Conservation (phyloP, 2,888 invertebrate genomes). For the Euplagia quadripunctaria region DNA sequence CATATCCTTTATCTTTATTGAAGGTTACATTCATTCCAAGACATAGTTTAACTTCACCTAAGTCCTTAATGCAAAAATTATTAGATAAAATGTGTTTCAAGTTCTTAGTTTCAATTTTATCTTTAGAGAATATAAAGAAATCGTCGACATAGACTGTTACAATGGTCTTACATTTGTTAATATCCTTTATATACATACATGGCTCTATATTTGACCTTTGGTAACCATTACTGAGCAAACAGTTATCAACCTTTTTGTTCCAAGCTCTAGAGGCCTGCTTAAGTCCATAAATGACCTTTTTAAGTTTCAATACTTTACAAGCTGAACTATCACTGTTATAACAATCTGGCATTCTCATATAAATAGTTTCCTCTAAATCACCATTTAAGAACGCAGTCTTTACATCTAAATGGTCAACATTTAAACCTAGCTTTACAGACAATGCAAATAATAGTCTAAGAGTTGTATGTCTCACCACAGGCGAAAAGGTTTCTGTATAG, state of each 20-base stretch:
- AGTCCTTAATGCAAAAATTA: background rate
- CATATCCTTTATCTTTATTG: no score
- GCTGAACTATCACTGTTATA: no score
- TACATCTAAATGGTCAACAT: conserved; percentile 3
- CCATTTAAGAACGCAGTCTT: conserved; percentile 12
- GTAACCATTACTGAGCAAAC: no score
- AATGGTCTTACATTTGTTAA: background rate
- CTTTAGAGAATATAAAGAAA: conserved; percentile 6
- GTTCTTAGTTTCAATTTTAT: background rate
- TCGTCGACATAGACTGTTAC: background rate
- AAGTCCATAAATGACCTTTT: background rate
- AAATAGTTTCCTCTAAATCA: background rate
- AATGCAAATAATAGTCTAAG: conserved; percentile 3
- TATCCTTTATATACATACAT: background rate
- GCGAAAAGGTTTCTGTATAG: background rate
- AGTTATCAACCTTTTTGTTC: no score
- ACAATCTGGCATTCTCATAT: background rate
- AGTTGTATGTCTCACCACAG: background rate
- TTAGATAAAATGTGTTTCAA: background rate
- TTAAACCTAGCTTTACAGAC: background rate
- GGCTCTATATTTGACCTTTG: no score
- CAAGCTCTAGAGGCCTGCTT: background rate
- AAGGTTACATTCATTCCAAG: no score
- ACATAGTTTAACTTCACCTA: background rate
- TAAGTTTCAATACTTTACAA: no score